Evolutionary conservation across 2,113 vertebrate species (phyloP).

Genomic region (Rhizomys pruinosus): DNA sequence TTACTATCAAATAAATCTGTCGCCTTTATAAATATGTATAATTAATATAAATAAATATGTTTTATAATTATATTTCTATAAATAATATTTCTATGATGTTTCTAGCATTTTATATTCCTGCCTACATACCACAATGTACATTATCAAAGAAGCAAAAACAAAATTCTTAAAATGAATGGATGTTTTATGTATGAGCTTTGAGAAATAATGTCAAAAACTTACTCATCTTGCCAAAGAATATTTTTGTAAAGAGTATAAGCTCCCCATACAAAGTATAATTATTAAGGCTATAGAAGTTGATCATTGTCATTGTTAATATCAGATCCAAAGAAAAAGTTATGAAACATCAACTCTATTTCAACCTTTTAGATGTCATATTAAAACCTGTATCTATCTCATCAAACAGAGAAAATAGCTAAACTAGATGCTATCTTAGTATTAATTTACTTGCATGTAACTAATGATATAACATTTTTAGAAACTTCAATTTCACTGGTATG

Average conservation of each 20-base stretch:
- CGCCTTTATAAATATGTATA: too few relatives aligned
- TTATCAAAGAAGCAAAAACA: background rate
- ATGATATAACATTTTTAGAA: background rate
- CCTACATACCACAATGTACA: background rate
- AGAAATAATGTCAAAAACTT: background rate
- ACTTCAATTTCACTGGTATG: accelerated
- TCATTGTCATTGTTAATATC: background rate
- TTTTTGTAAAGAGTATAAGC: background rate
- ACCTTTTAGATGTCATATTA: background rate
- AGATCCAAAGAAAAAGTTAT: background rate
- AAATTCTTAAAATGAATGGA: background rate
- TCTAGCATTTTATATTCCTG: too few relatives aligned
- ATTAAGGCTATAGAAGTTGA: background rate
- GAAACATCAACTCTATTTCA: background rate
- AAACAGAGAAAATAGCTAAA: background rate
- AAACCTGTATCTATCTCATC: background rate
- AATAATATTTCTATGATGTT: too few relatives aligned
- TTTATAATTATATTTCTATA: too few relatives aligned
- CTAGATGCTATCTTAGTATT: background rate
- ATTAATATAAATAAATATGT: too few relatives aligned
- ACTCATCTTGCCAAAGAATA: background rate
- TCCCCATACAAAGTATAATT: background rate
- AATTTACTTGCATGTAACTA: background rate
- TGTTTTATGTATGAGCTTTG: background rate
- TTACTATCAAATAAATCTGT: background rate